Conservation (phyloP, 2,113 vertebrate species). For the Mellivora capensis region DNA sequence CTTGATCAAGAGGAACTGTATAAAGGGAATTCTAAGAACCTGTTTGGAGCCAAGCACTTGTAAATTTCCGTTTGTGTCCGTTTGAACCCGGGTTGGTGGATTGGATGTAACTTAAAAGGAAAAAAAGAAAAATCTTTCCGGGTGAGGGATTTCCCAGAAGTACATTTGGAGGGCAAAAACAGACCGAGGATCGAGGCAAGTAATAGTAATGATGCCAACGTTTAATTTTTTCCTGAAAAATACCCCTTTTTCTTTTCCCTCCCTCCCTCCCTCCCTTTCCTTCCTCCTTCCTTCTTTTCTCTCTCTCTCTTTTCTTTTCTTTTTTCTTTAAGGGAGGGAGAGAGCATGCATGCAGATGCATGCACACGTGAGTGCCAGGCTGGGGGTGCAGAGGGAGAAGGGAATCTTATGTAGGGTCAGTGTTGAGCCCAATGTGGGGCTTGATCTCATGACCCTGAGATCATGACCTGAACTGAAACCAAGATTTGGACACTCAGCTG, state of each 20-base stretch:
- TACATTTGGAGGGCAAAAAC: background rate
- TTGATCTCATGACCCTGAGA: background rate
- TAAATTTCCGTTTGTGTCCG: background rate
- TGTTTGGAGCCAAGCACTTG: background rate
- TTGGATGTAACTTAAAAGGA: conserved; percentile 10
- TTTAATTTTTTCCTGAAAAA: conserved; percentile 10
- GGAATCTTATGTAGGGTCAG: background rate
- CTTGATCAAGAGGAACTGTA: background rate
- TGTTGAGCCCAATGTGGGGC: background rate
- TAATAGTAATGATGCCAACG: background rate
- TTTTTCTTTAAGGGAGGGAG: background rate
- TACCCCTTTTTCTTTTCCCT: background rate
- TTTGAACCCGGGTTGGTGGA: conserved; percentile 7
- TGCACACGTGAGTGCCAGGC: too few species aligned
- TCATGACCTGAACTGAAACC: background rate
- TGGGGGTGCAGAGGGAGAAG: background rate
- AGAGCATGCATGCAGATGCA: background rate
- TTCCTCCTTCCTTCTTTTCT: background rate
- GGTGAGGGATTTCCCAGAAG: background rate
- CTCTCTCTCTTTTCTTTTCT: too few species aligned
- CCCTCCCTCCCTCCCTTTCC: too few species aligned
- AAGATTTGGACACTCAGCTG: background rate
- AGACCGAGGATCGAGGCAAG: background rate
- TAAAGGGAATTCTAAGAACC: conserved; percentile 2
- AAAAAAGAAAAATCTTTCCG: background rate